These are phyloP conservation scores for Nyctereutes procyonoides DNA, from an alignment of 2,113 vertebrate species.

Conservation along the genomic window DNA sequence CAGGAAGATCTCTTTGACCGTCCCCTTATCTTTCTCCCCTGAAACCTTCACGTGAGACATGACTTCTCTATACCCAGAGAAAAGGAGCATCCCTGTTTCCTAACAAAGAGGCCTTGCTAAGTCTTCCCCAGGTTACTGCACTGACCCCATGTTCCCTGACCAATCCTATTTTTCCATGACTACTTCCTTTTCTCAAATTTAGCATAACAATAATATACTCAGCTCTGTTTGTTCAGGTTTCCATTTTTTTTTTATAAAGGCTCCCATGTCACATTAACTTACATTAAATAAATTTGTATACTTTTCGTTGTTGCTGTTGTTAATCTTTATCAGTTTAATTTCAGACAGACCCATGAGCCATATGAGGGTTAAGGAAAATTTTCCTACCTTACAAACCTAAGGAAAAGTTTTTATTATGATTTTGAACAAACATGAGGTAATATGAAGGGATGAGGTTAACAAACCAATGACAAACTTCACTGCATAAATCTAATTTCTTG, in stretches of 20 bases:
- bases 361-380: neutral
- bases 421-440: neutral
- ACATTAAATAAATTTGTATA: neutral
- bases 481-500: neutral
- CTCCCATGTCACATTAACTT: no score
- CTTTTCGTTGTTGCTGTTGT: neutral
- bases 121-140: neutral
- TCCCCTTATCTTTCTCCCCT: neutral
- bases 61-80: no score
- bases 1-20: neutral
- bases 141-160: neutral
- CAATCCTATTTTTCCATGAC: neutral
- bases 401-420: neutral
- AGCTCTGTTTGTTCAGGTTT: neutral
- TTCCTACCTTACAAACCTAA: neutral
- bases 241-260: neutral
- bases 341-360: neutral
- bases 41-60: neutral
- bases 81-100: neutral
- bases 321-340: neutral
- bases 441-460: neutral
- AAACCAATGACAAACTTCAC: neutral
- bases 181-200: neutral
- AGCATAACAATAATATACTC: no score
- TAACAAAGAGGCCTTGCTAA: neutral